Base-by-base conservation (phyloP, 2,797 vertebrate genomes). In the Syndactyla subalaris region DNA sequence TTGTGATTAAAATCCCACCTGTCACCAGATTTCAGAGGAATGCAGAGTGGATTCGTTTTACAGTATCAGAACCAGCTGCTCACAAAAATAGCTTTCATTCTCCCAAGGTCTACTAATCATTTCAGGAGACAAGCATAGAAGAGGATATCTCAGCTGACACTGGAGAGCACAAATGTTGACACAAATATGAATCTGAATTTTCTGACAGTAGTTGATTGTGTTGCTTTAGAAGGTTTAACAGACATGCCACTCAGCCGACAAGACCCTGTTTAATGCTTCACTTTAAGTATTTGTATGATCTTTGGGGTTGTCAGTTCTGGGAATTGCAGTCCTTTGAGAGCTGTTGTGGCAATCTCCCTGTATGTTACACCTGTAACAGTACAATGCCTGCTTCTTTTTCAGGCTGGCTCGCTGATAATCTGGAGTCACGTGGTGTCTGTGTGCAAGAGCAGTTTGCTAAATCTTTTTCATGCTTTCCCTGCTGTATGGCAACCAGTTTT, bases 121-220 rank as follows among this genome's bases (percentile, higher is more conserved):
- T 94, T 80, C 88, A 85, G 85, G 94, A 97, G 95, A 96, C 91
- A 91, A 73, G 96, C 45, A 54, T 12, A 75, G 91, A 87, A 76
- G 92, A 80, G 83, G 88, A 65, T 95, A 95, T 95, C 91, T 85
- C 86, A 62, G 84, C 88, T 91, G 94, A 93, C 94, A 89, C 86
- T 7, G 14, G 85, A 78, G 80, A 95, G 86, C 95, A 90, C 93
- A 92, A 96, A 94, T 95, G 95, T 93, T 97, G 95, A 94, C 95
- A 96, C 91, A 96, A 97, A 94, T 96, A 95, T 89, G 93, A 97
- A 97, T 97, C 93, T 92, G 94, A 92, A 96, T 96, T 80, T 94
- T 68, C 86, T 95, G 94, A 96, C 96, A 96, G 96, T 6, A 71
- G 86, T 48, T 95, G 95, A 96, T 96, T 79, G 95, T 88, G 73